Evolutionary conservation across 2,113 vertebrate species (phyloP).

Genomic region (Bambusicola thoracicus): DNA sequence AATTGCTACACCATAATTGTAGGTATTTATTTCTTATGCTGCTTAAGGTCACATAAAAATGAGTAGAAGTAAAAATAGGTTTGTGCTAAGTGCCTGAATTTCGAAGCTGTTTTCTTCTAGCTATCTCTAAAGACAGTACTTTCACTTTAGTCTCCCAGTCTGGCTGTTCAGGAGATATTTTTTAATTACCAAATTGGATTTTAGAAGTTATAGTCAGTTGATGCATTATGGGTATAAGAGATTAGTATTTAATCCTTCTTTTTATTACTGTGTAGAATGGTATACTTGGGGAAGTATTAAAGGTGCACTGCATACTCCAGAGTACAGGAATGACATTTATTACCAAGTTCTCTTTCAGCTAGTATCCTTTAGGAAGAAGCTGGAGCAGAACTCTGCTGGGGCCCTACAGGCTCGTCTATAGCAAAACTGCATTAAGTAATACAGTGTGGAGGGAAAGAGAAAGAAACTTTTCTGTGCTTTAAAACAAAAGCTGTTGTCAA

Average conservation of each 20-base stretch:
- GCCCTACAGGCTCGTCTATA: background rate
- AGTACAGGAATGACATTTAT: conserved; percentile 59
- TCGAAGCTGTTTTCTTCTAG: conserved; percentile 1
- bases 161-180: conserved; percentile 38
- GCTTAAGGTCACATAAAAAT: conserved; percentile 54
- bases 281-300: conserved; percentile 46
- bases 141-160: conserved; percentile 6
- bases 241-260: conserved; percentile 66
- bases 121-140: conserved; percentile 12
- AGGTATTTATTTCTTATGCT: conserved; percentile 56
- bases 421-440: conserved; percentile 6
- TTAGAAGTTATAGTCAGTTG: conserved; percentile 60
- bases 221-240: conserved; percentile 55
- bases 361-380: conserved; percentile 27
- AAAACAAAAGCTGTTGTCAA: conserved; percentile 52
- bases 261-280: conserved; percentile 38
- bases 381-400: conserved; percentile 8
- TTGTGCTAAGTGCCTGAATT: conserved; percentile 46
- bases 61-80: conserved; percentile 48
- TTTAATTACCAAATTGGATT: conserved; percentile 72
- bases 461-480: background rate
- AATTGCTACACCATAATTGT: conserved; percentile 56
- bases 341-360: conserved; percentile 54
- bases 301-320: conserved; percentile 18
- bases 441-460: background rate